These are phyloP conservation scores for Neosalanx taihuensis DNA, from an alignment of 2,797 vertebrate genomes.

Conservation along the genomic window DNA sequence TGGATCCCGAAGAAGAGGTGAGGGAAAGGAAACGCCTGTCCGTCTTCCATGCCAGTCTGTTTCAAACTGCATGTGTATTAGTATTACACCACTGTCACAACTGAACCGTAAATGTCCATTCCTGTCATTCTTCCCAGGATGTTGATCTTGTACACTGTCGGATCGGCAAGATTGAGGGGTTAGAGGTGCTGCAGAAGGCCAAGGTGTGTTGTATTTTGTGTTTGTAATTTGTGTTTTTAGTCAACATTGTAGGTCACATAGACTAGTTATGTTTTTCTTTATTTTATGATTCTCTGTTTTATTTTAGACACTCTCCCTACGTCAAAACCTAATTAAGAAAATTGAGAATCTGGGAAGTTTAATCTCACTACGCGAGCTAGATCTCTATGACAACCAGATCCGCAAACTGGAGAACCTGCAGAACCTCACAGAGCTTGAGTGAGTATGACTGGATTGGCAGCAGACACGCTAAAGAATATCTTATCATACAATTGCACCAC, in stretches of 20 bases:
- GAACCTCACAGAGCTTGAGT: conserved; percentile 87
- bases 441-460: conserved; percentile 61
- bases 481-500: background rate
- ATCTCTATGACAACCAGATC: conserved; percentile 98
- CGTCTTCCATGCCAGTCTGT: background rate
- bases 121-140: conserved; percentile 73
- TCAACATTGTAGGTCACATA: background rate
- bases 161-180: conserved; percentile 96
- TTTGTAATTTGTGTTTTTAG: background rate
- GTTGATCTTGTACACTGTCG: conserved; percentile 97
- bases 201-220: conserved; percentile 76
- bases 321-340: conserved; percentile 94
- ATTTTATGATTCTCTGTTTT: conserved; percentile 26
- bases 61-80: conserved; percentile 2
- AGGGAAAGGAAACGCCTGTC: conserved; percentile 24
- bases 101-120: background rate
- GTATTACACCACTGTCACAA: conserved; percentile 2
- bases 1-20: conserved; percentile 97
- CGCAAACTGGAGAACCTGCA: conserved; percentile 92
- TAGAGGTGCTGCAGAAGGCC: conserved; percentile 92
- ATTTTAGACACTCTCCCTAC: conserved; percentile 89
- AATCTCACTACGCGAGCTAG: conserved; percentile 83
- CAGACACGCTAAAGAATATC: background rate
- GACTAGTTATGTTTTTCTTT: conserved; percentile 10
- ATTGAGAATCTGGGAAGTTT: conserved; percentile 93